Evolutionary conservation across 2,113 vertebrate species (phyloP).

Genomic region (Mobula hypostoma): DNA sequence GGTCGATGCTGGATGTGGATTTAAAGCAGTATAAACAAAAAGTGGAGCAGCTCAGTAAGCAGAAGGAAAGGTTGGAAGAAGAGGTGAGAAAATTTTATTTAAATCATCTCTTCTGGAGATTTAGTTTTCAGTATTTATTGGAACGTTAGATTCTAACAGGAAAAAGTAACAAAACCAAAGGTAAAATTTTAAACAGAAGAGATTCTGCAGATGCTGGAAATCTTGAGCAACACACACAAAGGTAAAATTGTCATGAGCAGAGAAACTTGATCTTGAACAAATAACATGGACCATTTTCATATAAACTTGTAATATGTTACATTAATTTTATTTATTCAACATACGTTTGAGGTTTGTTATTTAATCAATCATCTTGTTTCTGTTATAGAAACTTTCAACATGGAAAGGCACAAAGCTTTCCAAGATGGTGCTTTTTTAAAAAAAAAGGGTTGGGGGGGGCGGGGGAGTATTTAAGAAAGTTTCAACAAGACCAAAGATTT

Average conservation of each 20-base stretch:
- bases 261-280: not conserved
- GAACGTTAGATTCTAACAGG: not conserved
- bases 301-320: not conserved
- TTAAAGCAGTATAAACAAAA: conserved; percentile 94
- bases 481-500: not conserved
- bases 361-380: not conserved
- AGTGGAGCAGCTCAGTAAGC: conserved; percentile 85
- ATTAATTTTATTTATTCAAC: not conserved
- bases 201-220: no score
- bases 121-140: not conserved
- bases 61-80: conserved; percentile 89
- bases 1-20: conserved; percentile 95
- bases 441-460: not conserved
- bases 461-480: not conserved
- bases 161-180: not conserved
- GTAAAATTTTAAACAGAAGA: no score
- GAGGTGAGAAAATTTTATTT: conserved; percentile 61
- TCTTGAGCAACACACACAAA: not conserved
- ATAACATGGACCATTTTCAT: not conserved
- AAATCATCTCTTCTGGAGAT: not conserved
- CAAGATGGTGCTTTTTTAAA: not conserved
- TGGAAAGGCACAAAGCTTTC: not conserved
- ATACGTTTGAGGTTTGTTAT: not conserved
- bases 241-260: not conserved
- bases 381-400: not conserved